Base-by-base conservation (phyloP, 2,797 vertebrate species). In the Pangasius mekongensis region DNA sequence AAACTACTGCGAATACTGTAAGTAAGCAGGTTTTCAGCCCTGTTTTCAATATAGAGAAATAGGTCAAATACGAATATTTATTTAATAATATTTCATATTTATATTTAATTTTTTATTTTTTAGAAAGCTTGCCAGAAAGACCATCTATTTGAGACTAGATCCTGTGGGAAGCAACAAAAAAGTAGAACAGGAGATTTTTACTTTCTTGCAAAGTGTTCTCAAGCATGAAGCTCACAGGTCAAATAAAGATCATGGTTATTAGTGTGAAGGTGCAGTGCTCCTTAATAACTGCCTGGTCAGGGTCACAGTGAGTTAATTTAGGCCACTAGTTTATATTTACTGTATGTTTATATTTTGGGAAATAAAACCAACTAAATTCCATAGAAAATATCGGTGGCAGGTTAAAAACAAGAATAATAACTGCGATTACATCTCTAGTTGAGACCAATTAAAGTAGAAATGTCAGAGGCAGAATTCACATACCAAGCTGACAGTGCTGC, bases 241-340 rank as follows among this genome's bases (percentile, higher is more conserved):
- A 77, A 77, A 77, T 80, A 24, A 36, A 56, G 30, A 36, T 81
- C 27, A 58, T 81, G 54, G 54, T 36, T 36, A 81, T 58, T 39
- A 60, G 60, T 39, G 9, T 58, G 52, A 13, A 36, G 8, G 52
- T 80, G 30, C 22, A 58, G 2, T 14, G 16, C n/a, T 78, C 49
- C 49, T 30, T 76, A 27, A 6, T 77, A 80, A 33, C 8, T 20
- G 76, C 14, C 49, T 78, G 18, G n/a, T 78, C 49, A 56, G 7
- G n/a, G 76, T 76, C 4, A 49, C 73, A 76, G 73, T 43, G 69
- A 73, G 36, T 80, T 82, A 62, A 62, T 27, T 60, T 39, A 60
- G 33, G 20, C 20, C 20, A 24, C 3, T 60, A 3, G 52, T 81
- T 81, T 60, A 14, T 81, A 22, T 36, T 39, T 33, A 33, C 33